Conservation (phyloP, 2,797 vertebrate species). For the Florisuga fusca region DNA sequence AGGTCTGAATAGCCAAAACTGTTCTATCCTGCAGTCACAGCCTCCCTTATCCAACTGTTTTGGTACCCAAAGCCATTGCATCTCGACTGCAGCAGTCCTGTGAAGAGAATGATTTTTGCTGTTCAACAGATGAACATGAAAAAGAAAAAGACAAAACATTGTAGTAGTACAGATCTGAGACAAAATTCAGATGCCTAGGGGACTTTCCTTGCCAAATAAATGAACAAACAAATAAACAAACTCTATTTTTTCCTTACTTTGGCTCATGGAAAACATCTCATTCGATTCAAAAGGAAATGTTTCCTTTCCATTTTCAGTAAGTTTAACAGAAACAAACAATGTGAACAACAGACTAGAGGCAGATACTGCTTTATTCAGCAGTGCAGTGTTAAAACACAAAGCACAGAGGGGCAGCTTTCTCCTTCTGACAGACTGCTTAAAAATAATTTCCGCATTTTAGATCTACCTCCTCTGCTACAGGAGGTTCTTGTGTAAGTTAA, state of each 20-base stretch:
- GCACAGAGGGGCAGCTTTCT: background rate
- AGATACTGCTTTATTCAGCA: slow-evolving; percentile 15
- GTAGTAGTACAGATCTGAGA: slow-evolving; percentile 25
- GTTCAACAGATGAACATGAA: slow-evolving; percentile 29
- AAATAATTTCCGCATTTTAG: background rate
- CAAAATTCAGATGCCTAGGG: slow-evolving; percentile 47
- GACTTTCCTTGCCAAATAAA: slow-evolving; percentile 49
- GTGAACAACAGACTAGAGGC: slow-evolving; percentile 24
- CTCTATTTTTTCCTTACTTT: background rate
- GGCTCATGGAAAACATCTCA: slow-evolving; percentile 7
- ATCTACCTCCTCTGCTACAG: background rate
- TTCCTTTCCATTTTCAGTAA: slow-evolving; percentile 42
- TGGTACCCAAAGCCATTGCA: background rate
- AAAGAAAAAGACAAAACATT: slow-evolving; percentile 39
- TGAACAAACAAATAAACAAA: slow-evolving; percentile 57
- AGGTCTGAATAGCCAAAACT: background rate
- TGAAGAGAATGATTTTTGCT: slow-evolving; percentile 4
- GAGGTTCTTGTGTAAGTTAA: background rate
- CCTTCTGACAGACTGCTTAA: background rate
- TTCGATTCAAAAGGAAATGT: slow-evolving; percentile 32
- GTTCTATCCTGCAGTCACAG: background rate
- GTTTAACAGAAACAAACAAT: slow-evolving; percentile 15
- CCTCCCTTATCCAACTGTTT: background rate
- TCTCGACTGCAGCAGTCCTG: background rate
- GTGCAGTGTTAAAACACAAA: background rate